These are phyloP conservation scores for Leptoteleia sp. DNA, from an alignment of 1,140 invertebrate species.

Conservation along the genomic window DNA sequence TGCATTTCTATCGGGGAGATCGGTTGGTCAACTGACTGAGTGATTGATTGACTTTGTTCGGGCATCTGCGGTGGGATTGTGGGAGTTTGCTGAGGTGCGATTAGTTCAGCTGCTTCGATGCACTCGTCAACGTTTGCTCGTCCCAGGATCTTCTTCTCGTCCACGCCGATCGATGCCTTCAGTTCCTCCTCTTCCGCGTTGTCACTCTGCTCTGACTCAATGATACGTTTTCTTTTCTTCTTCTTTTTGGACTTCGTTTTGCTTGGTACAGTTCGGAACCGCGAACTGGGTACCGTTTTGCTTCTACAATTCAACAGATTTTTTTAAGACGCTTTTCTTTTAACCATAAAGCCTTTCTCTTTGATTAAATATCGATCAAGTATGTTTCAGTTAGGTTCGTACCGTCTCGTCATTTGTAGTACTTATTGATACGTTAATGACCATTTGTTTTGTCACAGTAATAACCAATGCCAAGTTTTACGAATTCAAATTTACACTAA, in stretches of 20 bases:
- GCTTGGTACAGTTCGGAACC: slow-evolving; percentile 69
- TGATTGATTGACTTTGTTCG: background rate
- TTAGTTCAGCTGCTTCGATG: background rate
- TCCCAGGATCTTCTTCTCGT: slow-evolving; percentile 17
- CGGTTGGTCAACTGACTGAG: no score
- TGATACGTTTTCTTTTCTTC: slow-evolving; percentile 80
- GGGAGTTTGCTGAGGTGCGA: background rate
- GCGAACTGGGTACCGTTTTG: slow-evolving; percentile 70
- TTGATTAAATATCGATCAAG: no score
- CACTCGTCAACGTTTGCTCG: slow-evolving; percentile 14
- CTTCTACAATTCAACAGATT: no score
- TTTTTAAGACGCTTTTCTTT: no score
- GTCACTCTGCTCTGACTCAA: slow-evolving; percentile 79
- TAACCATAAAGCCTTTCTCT: no score
- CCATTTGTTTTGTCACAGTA: no score
- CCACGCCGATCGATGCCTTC: slow-evolving; percentile 36
- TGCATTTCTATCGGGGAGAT: background rate
- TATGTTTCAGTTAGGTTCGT: no score
- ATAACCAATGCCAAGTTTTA: no score
- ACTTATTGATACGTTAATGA: no score
- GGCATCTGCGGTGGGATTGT: background rate
- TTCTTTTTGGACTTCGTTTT: slow-evolving; percentile 81
- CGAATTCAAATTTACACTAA: no score
- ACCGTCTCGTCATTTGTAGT: no score
- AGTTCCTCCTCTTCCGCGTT: slow-evolving; percentile 75